Evolutionary conservation across 92 coral and sea anemone genomes (phyloP), one percentile per base, ranked within the genome.

Genomic region (Epizoanthus fatuus): DNA sequence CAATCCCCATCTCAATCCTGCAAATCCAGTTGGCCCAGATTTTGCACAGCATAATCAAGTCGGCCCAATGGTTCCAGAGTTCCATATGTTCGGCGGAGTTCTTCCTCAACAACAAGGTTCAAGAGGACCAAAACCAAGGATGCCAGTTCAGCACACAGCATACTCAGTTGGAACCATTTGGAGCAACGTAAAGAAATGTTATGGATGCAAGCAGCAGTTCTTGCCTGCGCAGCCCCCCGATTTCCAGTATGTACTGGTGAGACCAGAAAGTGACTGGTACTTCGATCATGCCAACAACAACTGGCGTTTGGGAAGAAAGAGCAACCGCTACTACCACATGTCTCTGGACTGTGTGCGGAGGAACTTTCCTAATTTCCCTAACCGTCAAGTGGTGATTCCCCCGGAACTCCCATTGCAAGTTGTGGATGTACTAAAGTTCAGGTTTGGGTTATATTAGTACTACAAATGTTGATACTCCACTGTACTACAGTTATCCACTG

Each of bases 161-260:
- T 90, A 80, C 57, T 19, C 56, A 35, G 93, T 90, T 44, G 86
- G 79, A 39, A 90, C 89, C 55, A 90, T 90, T 19, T 85, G 93
- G 93, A 90, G 90, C 38, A 85, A 90, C 74, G 87, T 90, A 16
- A 90, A 71, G 81, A 85, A 86, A 62, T 90, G 87, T 56, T 75
- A 63, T 77, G 90, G 87, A 29, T 90, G 90, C 74, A 90, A 90
- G 59, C 67, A 78, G 25, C 53, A 79, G 49, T 90, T 90, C 44
- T 76, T 70, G 13, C 87, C 90, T 15, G 86, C 93, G 49, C 35
- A 45, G 7, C 74, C 83, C 72, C 93, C 93, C 15, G 93, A 90
- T 79, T 74, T 85, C 57, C 90, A 90, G 78, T 90, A 40, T 75
- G 85, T 85, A 42, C 85, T 90, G 39, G 90, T 90, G 47, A 71